Conservation (phyloP, 2,888 invertebrate genomes). For the Dilophus febrilis region DNA sequence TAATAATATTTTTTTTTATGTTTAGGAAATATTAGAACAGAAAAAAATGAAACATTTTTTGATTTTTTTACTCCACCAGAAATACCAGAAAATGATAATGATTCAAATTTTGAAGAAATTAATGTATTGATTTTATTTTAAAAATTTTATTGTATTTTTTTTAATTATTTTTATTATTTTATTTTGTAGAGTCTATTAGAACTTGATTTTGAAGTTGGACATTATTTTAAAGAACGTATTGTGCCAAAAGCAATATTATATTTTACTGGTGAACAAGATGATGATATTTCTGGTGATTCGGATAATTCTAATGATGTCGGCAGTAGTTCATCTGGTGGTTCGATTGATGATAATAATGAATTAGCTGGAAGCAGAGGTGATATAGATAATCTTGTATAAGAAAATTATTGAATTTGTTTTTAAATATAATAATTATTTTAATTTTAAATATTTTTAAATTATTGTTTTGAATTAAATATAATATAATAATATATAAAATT, state of each 20-base stretch:
- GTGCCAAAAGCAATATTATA: slow-evolving; percentile 89
- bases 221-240: slow-evolving; percentile 89
- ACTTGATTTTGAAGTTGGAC: slow-evolving; percentile 94
- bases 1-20: background rate
- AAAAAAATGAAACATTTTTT: slow-evolving; percentile 73
- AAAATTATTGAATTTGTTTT: no score
- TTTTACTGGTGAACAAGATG: slow-evolving; percentile 76
- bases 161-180: background rate
- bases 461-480: no score
- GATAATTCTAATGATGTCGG: no score
- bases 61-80: slow-evolving; percentile 73
- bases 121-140: slow-evolving; percentile 14
- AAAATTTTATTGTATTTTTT: slow-evolving; percentile 1
- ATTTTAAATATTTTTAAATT: no score
- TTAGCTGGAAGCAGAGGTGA: no score
- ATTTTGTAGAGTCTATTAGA: slow-evolving; percentile 19
- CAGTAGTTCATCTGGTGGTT: no score
- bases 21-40: slow-evolving; percentile 35
- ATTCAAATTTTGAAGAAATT: slow-evolving; percentile 19
- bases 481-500: no score
- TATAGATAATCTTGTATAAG: no score
- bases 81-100: slow-evolving; percentile 18
- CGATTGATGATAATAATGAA: no score
- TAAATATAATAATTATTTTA: no score
- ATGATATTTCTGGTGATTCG: slow-evolving; percentile 28